Evolutionary conservation across 1,140 invertebrate species (phyloP), one percentile per base, ranked within the genome.

Genomic region (Drosophila lacertosa): DNA sequence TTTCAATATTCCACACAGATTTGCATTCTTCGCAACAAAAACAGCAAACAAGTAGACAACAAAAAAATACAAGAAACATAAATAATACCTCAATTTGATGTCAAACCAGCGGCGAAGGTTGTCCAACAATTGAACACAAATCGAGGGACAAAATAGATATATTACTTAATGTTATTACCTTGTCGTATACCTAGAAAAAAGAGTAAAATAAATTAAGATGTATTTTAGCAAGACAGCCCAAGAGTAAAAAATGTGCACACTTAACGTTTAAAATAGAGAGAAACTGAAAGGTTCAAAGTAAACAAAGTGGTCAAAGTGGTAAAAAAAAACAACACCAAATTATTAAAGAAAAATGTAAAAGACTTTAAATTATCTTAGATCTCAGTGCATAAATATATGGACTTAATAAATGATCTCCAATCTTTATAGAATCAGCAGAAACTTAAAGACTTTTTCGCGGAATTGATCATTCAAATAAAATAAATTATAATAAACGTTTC

Each of bases 131-230:
- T 77, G 74, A 63, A 54, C 44, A 42, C 16, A 67, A 50, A 51
- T 39, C 5, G 7, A 18, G 11, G 24, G 37, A 51, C 26, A 50
- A 50, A 50, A 74, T 79, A 68, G 24, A 58, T n/a, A 5, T 70
- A 73, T 69, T 65, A 82, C 73, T 82, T 62, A 70, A 77, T 77
- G 77, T 71, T 77, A 81, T 78, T 83, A 83, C 59, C 59, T 37
- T 37, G 22, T 65, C 60, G 42, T 50, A 54, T 35, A 50, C n/a
- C n/a, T n/a, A 16, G 32, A 4, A 53, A 58, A 70, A 33, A 55
- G 44, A 62, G 15, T 32, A 55, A 60, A 16, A 42, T 44, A 16
- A 26, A 24, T 16, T 11, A 18, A 29, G 26, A 29, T 22, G 35
- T 35, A 33, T 47, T 66, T 48, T 50, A 42, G 16, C 54, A 66